Evolutionary conservation across 2,113 vertebrate genomes (phyloP), one percentile per base, ranked within the genome.

Genomic region (Colinus virginianus): DNA sequence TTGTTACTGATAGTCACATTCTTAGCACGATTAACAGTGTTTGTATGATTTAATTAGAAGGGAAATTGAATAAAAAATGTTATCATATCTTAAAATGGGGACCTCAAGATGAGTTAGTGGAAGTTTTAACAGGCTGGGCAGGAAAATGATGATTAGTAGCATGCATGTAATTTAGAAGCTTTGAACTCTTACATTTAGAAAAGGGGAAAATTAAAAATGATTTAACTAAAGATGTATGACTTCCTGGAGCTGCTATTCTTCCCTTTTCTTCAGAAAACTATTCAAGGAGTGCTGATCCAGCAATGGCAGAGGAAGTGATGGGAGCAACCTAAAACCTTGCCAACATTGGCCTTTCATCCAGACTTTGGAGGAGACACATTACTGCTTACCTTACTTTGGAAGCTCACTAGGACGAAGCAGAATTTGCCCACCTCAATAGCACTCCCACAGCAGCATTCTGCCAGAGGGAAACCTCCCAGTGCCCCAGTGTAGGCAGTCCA

Each of bases 1-100:
- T 96, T 95, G 69, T 62, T 93, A 94, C 36, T 64, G 90, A 93
- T 68, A 86, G 56, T 40, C 64, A 92, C 42, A 13, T n/a, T 68
- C 82, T 75, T 77, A 88, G 66, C 48, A 88, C 91, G 58, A 56
- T 48, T 61, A 68, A 63, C 9, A 61, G 30, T 75, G 30, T 86
- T 91, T 86, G 43, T 69, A 64, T 55, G 84, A 71, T 48, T 69
- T 84, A 81, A 94, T 84, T 94, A 62, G 25, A 80, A 45, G 26
- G 77, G 83, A 96, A 91, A 94, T 22, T 22, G 30, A 79, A 67
- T 80, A 86, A 13, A 64, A 85, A 95, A 86, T 38, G n/a, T 81
- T 93, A 91, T 94, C 90, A 42, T 81, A 79, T 80, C 56, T 87
- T 78, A 74, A 87, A 79, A 80, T 34, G 38, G 28, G 5, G 9